phyloP scores from a whole-genome alignment of 2,888 invertebrate species.

The Thumatha senex region DNA sequence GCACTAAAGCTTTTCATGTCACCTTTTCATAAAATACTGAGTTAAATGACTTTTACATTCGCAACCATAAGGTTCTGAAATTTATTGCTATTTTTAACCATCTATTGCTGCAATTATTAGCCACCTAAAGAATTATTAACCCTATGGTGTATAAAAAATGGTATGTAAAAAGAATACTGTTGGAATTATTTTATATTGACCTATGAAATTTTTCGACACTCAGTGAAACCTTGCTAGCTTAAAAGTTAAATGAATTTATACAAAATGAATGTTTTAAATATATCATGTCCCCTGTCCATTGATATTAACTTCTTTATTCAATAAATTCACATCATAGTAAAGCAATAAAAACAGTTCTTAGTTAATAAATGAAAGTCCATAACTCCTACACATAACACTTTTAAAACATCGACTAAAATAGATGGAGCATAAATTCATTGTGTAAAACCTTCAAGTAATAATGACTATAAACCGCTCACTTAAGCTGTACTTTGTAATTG shows the following conservation, averaged over 20 bases:
- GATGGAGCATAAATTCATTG: constrained; percentile 9
- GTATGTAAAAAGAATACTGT: too few relatives aligned
- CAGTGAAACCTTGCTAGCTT: neutral
- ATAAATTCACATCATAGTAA: too few relatives aligned
- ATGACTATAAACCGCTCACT: constrained; percentile 6
- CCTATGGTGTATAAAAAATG: neutral
- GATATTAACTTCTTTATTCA: neutral
- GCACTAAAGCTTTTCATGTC: constrained; percentile 1
- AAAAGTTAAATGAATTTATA: too few relatives aligned
- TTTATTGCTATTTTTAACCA: neutral
- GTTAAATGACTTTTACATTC: neutral
- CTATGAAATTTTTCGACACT: neutral
- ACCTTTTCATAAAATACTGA: neutral
- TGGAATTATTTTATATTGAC: too few relatives aligned
- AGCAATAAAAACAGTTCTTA: too few relatives aligned
- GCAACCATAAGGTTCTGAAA: neutral
- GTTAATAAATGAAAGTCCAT: too few relatives aligned
- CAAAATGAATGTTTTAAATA: too few relatives aligned
- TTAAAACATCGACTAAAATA: constrained; percentile 7
- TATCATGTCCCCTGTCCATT: neutral
- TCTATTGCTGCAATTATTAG: neutral
- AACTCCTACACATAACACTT: neutral
- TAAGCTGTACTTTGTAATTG: constrained; percentile 8
- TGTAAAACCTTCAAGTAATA: constrained; percentile 8
- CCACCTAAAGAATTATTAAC: neutral